Percentiles rank a stretch among this genome's conserved stretches.
Evolutionary conservation across 1,140 invertebrate species (phyloP).

Genomic region (Orussus abietinus): DNA sequence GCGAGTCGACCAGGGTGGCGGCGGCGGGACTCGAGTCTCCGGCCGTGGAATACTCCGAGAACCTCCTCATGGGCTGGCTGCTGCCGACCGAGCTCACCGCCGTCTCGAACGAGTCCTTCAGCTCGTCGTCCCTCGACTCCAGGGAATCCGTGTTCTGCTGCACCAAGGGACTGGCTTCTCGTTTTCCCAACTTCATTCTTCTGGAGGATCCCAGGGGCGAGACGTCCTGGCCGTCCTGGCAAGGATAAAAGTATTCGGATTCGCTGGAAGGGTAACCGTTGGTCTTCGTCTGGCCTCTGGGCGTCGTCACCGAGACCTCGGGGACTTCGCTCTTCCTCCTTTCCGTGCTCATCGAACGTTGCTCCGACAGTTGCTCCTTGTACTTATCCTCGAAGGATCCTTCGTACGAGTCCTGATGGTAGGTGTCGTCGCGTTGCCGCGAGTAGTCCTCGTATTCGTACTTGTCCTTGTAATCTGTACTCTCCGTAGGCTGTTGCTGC

Average conservation of each 20-base stretch:
- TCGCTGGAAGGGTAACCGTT: constrained; percentile 43
- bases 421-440: constrained; percentile 36
- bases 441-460: constrained; percentile 33
- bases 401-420: constrained; percentile 40
- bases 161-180: constrained; percentile 42
- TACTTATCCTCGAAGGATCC: constrained; percentile 38
- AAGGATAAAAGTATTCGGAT: constrained; percentile 41
- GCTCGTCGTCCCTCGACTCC: constrained; percentile 57
- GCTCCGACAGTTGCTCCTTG: constrained; percentile 25
- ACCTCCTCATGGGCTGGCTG: constrained; percentile 41
- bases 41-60: constrained; percentile 45
- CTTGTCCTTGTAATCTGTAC: constrained; percentile 30
- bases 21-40: constrained; percentile 36
- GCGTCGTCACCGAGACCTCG: constrained; percentile 43
- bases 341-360: constrained; percentile 19
- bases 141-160: constrained; percentile 57
- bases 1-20: constrained; percentile 30
- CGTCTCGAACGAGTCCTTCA: constrained; percentile 60
- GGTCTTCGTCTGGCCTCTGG: constrained; percentile 38
- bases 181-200: constrained; percentile 34
- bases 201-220: constrained; percentile 27
- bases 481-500: background rate
- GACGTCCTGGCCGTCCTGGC: constrained; percentile 30
- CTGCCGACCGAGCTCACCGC: constrained; percentile 56
- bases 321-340: constrained; percentile 41